Percentiles rank a stretch among this genome's conserved stretches.
Evolutionary conservation across 2,113 vertebrate species (phyloP).

Genomic region (Prochilodus magdalenae): DNA sequence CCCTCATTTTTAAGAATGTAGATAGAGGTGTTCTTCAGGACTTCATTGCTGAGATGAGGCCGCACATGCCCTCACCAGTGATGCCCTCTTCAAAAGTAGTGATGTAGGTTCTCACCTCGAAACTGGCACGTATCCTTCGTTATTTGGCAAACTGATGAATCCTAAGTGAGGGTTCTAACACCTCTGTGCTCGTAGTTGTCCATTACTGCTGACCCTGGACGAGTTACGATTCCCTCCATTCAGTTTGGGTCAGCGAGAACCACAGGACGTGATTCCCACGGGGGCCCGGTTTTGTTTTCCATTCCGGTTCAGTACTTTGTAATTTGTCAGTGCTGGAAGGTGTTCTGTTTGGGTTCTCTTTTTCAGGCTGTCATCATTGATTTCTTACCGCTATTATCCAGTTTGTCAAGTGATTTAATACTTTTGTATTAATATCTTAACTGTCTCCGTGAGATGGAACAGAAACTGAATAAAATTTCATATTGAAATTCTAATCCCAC

Average conservation of each 20-base stretch:
- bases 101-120: neutral
- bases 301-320: constrained; percentile 7
- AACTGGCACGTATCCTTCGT: neutral
- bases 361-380: neutral
- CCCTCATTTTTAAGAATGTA: neutral
- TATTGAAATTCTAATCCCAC: constrained; percentile 68
- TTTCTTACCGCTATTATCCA: constrained; percentile 38
- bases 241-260: neutral
- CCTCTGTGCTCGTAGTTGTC: neutral
- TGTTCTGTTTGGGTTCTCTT: constrained; percentile 10
- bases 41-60: neutral
- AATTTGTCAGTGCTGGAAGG: constrained; percentile 35
- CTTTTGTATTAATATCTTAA: constrained; percentile 71
- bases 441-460: constrained; percentile 76
- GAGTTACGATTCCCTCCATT: neutral
- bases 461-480: constrained; percentile 75
- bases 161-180: neutral
- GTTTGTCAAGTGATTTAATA: constrained; percentile 67
- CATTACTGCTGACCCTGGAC: neutral
- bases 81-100: neutral
- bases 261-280: neutral
- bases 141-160: neutral
- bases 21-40: neutral
- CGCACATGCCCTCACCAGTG: neutral
- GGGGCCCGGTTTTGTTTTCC: neutral